phyloP scores from a whole-genome alignment of 2,113 vertebrate species.

The Gobio gobio region DNA sequence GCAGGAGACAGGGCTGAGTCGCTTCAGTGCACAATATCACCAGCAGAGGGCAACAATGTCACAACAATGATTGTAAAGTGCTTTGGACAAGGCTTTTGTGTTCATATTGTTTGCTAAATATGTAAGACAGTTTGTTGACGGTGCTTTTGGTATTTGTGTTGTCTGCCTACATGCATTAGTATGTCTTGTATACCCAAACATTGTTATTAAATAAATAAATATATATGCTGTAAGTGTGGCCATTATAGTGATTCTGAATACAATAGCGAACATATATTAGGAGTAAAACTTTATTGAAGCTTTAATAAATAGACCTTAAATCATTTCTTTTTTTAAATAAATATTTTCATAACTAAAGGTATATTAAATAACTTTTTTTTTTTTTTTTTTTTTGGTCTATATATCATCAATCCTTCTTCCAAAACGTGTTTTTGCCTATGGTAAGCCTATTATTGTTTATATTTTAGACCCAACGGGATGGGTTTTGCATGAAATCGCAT shows the following conservation, averaged over 20 bases:
- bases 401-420: no score
- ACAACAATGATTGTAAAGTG: constrained; percentile 59
- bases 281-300: background rate
- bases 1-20: constrained; percentile 21
- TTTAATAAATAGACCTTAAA: no score
- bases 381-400: no score
- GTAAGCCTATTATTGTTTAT: no score
- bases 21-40: constrained; percentile 49
- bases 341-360: no score
- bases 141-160: background rate
- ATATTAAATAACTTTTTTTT: no score
- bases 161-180: background rate
- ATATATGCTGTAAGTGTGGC: background rate
- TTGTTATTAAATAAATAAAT: background rate
- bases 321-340: no score
- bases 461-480: no score
- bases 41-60: constrained; percentile 74
- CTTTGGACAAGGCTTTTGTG: background rate
- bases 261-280: background rate
- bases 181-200: background rate
- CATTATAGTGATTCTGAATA: background rate
- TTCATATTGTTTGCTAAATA: background rate
- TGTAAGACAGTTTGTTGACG: background rate
- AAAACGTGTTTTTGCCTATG: no score
- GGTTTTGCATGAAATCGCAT: no score